phyloP scores from a whole-genome alignment of 1,140 invertebrate genomes.

The Cydia pomonella region DNA sequence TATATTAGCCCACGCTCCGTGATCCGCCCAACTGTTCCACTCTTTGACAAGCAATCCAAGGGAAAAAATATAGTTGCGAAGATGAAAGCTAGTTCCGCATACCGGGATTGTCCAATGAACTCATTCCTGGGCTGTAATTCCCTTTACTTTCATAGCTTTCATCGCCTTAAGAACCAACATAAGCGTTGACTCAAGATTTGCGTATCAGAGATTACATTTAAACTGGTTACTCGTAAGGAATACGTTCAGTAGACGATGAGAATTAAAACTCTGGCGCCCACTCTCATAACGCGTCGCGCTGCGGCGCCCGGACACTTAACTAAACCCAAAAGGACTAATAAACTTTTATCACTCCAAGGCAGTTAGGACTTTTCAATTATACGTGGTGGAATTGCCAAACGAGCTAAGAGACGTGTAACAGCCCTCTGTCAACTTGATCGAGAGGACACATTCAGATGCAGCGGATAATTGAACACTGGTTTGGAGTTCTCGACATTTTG shows the following conservation, averaged over 20 bases:
- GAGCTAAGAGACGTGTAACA: slow-evolving; percentile 27
- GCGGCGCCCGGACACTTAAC: neutral
- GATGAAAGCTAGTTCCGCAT: slow-evolving; percentile 57
- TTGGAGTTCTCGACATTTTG: neutral
- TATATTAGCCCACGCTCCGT: slow-evolving; percentile 1
- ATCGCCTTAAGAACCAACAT: neutral
- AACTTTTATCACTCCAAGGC: neutral
- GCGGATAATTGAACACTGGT: slow-evolving; percentile 22
- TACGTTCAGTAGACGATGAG: neutral
- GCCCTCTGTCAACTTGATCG: slow-evolving; percentile 29
- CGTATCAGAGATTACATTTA: neutral
- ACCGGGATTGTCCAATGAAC: slow-evolving; percentile 64
- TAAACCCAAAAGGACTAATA: neutral
- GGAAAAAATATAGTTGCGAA: slow-evolving; percentile 31
- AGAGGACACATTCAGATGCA: slow-evolving; percentile 28
- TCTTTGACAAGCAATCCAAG: slow-evolving; percentile 19
- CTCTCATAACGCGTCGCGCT: slow-evolving; percentile 39
- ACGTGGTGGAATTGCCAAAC: neutral
- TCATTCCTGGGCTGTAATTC: slow-evolving; percentile 42
- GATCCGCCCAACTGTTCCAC: slow-evolving; percentile 6
- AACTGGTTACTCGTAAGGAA: neutral
- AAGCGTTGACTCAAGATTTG: neutral
- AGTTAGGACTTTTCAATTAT: neutral
- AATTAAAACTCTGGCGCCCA: slow-evolving; percentile 44
- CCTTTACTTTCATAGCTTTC: neutral